Base-by-base conservation (phyloP, 1,140 invertebrate species). In the Bombus waltoni region DNA sequence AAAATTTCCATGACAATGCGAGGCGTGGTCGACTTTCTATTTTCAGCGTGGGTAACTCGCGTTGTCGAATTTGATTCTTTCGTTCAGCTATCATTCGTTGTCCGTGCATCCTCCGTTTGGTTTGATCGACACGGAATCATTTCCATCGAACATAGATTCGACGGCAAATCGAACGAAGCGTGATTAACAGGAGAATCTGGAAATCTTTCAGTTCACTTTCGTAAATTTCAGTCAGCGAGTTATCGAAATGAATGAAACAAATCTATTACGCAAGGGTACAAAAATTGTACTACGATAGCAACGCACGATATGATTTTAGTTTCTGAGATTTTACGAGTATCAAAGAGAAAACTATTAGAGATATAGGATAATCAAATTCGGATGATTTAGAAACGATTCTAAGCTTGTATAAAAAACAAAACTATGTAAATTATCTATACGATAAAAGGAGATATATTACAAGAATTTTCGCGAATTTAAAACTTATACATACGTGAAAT, bases 1-100 rank as follows among this genome's bases (percentile, higher is more conserved):
- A 28, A 66, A 76, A 83, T 83, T 38, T 83, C 35, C 81, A 68
- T 83, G 72, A 83, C 72, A 83, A 66, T 83, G 32, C 10, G 35
- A 38, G 4, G 42, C 2, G 5, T 59, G 9, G 1, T 15, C n/a
- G 81, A 75, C 22, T 66, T 76, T 62, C 81, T 47, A 73, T 62
- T 42, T 40, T 53, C 42, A 25, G 22, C 81, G 18, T 25, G 9
- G 80, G 66, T 66, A 42, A 76, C 42, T 83, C 72, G 73, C 76
- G 42, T 47, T 76, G 66, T 83, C 72, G 42, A 66, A 59, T 76
- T 66, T 25, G 40, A 66, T 40, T 72, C 28, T 35, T 68, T 83
- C 25, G 73, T 35, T 15, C 8, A 13, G 32, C 1, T 22, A 53
- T 53, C 5, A 18, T 53, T 47, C 47, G 15, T 47, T 6, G 5